A percentile compares a stretch with the other conserved stretches of the same genome.
Conservation (phyloP, 2,797 vertebrate species). For the Aeoliscus strigatus region DNA sequence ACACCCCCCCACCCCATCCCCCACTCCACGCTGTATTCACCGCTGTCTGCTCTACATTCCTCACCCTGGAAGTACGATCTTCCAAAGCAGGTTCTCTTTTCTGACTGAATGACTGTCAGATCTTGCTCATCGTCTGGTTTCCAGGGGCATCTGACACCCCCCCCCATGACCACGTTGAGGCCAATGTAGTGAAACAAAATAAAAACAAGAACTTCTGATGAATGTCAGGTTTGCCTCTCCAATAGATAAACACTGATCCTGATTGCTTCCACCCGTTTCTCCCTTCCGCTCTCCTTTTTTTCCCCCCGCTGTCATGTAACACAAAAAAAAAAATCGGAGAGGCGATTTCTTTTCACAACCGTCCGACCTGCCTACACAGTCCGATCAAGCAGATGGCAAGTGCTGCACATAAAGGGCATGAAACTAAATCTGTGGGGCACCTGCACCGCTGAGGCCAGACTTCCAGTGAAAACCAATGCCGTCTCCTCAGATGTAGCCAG, state of each 20-base stretch:
- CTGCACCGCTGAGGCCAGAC: conserved; percentile 46
- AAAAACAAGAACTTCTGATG: no score
- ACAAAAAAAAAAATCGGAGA: conserved; percentile 41
- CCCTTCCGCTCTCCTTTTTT: neutral
- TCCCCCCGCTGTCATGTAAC: conserved; percentile 19
- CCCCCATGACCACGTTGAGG: conserved; percentile 23
- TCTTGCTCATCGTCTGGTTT: no score
- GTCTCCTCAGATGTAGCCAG: conserved; percentile 45
- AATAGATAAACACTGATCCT: conserved; percentile 3
- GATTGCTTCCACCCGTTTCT: conserved; percentile 1
- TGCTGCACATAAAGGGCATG: conserved; percentile 57
- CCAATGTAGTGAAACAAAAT: conserved; percentile 20
- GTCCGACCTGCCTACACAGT: conserved; percentile 37
- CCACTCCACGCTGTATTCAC: conserved; percentile 52
- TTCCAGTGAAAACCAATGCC: conserved; percentile 56
- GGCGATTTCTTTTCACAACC: conserved; percentile 32
- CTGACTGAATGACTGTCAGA: conserved; percentile 36
- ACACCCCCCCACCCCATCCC: conserved; percentile 54
- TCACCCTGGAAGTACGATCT: conserved; percentile 47
- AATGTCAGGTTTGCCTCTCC: conserved; percentile 9
- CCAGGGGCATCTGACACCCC: no score
- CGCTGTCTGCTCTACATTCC: conserved; percentile 59
- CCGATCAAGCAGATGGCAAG: conserved; percentile 67
- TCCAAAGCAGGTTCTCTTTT: conserved; percentile 42
- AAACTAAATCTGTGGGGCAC: conserved; percentile 64